Evolutionary conservation across 2,113 vertebrate genomes (phyloP).

Genomic region (Hippocampus mohnikei): DNA sequence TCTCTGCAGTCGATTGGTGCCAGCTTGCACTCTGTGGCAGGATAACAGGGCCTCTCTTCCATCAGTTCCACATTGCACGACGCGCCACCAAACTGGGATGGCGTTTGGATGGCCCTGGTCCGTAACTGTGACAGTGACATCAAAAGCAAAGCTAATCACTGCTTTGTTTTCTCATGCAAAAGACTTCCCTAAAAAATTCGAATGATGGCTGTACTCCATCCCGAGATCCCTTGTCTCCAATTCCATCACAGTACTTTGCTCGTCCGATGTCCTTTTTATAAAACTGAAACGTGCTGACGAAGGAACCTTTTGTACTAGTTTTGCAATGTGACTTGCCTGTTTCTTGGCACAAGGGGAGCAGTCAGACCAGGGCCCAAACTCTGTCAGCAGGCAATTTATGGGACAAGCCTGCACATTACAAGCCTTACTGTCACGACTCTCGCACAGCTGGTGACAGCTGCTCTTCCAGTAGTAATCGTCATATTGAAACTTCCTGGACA

Average conservation of each 20-base stretch:
- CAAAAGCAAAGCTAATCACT: neutral
- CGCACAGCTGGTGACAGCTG: conserved; percentile 76
- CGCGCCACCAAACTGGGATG: conserved; percentile 85
- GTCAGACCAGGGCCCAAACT: conserved; percentile 83
- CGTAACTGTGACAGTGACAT: conserved; percentile 73
- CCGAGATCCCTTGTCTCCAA: neutral
- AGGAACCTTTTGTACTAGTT: neutral
- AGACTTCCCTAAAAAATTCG: neutral
- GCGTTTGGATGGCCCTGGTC: conserved; percentile 68
- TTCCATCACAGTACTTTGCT: neutral
- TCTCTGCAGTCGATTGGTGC: conserved; percentile 76
- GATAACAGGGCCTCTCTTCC: conserved; percentile 76
- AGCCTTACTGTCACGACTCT: conserved; percentile 59
- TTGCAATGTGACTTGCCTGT: conserved; percentile 69
- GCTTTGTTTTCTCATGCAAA: too few relatives aligned
- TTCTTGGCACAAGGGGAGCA: conserved; percentile 86
- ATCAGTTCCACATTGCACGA: conserved; percentile 72
- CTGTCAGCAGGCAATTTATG: conserved; percentile 81
- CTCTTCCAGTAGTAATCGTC: conserved; percentile 76
- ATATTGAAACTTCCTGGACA: conserved; percentile 62
- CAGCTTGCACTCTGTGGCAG: conserved; percentile 79
- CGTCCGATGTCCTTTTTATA: too few relatives aligned
- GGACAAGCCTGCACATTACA: conserved; percentile 82
- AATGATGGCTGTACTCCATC: too few relatives aligned
- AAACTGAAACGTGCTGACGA: neutral